Evolutionary conservation across 2,797 vertebrate genomes (phyloP).

Genomic region (Lophotriccus pileatus): DNA sequence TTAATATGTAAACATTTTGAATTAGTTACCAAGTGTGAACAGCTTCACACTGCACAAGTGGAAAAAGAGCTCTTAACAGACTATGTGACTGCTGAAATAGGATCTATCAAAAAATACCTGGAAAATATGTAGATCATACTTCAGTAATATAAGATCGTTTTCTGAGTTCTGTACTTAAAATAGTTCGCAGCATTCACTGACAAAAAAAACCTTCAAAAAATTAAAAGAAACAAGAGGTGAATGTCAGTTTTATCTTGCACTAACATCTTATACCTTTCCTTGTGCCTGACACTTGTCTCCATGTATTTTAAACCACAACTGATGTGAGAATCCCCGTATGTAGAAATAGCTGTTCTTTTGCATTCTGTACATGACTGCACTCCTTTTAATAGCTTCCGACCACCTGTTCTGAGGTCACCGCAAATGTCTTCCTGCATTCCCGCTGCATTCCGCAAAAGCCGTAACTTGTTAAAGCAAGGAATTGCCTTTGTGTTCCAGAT

Average conservation of each 20-base stretch:
- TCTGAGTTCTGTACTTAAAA: neutral
- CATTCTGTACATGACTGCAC: slow-evolving; percentile 25
- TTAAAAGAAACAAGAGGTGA: neutral
- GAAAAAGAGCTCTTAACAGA: neutral
- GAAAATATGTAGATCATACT: neutral
- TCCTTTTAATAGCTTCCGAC: slow-evolving; percentile 57
- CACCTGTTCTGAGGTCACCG: slow-evolving; percentile 47
- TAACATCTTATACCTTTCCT: neutral
- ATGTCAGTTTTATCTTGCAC: neutral
- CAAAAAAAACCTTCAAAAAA: neutral
- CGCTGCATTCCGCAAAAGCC: neutral
- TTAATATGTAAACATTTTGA: neutral
- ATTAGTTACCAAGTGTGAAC: neutral
- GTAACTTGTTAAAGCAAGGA: neutral
- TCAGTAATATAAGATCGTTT: neutral
- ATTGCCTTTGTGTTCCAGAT: slow-evolving; percentile 72
- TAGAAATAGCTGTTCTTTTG: slow-evolving; percentile 22
- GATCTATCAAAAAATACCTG: neutral
- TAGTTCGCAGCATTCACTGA: neutral
- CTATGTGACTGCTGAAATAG: neutral
- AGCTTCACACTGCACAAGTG: neutral
- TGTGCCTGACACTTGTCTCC: neutral
- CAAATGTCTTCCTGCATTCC: slow-evolving; percentile 15
- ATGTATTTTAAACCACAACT: neutral
- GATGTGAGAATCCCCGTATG: neutral